Conservation (phyloP, 1,140 invertebrate genomes). For the Dreissena polymorpha region DNA sequence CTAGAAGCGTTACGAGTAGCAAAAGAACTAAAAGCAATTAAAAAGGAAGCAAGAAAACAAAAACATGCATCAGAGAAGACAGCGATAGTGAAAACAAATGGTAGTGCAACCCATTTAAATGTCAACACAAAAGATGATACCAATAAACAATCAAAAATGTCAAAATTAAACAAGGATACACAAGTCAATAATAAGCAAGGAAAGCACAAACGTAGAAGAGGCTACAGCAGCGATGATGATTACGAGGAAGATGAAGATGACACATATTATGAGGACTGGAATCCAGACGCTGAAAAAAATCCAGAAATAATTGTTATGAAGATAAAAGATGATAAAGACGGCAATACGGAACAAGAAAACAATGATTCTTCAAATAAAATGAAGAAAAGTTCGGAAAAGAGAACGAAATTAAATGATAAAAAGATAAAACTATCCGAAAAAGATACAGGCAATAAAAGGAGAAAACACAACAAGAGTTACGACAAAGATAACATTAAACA, state of each 20-base stretch:
- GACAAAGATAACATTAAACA: not conserved
- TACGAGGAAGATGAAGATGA: not conserved
- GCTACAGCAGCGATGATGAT: not conserved
- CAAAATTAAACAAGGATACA: not conserved
- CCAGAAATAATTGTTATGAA: constrained; percentile 17
- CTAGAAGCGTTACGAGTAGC: constrained; percentile 23
- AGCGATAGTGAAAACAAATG: not conserved
- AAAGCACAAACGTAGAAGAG: not conserved
- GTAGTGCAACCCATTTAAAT: not conserved
- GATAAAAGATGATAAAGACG: not conserved
- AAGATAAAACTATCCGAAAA: not conserved
- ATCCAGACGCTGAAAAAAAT: constrained; percentile 43
- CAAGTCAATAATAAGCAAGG: constrained; percentile 1
- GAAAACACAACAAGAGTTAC: not conserved
- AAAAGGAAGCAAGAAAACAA: constrained; percentile 24
- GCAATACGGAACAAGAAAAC: not conserved
- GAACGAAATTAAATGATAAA: not conserved
- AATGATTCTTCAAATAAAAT: not conserved
- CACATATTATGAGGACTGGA: constrained; percentile 37
- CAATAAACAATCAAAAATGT: not conserved
- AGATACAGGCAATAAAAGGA: not conserved
- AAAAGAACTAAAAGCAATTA: constrained; percentile 29
- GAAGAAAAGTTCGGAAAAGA: not conserved
- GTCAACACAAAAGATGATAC: constrained; percentile 22
- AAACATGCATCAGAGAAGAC: not conserved